Base-by-base conservation (phyloP, 2,888 invertebrate genomes). In the Trissolcus brochymenae region DNA sequence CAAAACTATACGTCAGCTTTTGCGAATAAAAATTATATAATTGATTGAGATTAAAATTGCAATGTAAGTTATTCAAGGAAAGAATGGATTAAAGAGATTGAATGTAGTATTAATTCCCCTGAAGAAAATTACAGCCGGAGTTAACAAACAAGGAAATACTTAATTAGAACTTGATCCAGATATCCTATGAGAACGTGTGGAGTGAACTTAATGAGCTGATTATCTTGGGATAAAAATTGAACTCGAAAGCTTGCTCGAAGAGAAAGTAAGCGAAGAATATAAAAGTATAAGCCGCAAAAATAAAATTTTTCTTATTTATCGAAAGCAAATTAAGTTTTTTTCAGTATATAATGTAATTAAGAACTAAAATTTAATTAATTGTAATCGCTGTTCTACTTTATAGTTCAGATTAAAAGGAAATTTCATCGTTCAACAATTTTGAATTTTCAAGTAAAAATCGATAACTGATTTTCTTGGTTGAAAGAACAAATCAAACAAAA, bases 151-250 rank as follows among this genome's bases (percentile, higher is more conserved):
- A 59, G 43, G 29, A 51, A 51, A 43, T 41, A 41, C 55, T 66
- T 56, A 59, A 68, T 60, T 68, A 68, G 59, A 60, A 54, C 17
- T 54, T 60, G 60, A 59, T 67, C 67, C 25, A 19, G 53, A 43
- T 21, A n/a, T 9, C 46, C 35, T 54, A 59, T n/a, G 60, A 35
- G 56, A 68, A 60, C 46, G 46, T 46, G 59, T 54, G 60, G 54
- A 68, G 46, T 7, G 53, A 60, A 60, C 41, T 68, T 68, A 68
- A 68, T 60, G 54, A 68, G 59, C 54, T 68, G 59, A 68, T 68
- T 68, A 60, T 68, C 54, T 35, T 43, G 11, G 67, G 51, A 59
- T 68, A 46, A 54, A 68, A 68, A 68, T 54, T 67, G 56, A 53
- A 67, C 19, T 13, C 19, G 35, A 59, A 67, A 56, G 41, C 21